Conservation (phyloP, 2,113 vertebrate species). For the Ramphastos sulfuratus region DNA sequence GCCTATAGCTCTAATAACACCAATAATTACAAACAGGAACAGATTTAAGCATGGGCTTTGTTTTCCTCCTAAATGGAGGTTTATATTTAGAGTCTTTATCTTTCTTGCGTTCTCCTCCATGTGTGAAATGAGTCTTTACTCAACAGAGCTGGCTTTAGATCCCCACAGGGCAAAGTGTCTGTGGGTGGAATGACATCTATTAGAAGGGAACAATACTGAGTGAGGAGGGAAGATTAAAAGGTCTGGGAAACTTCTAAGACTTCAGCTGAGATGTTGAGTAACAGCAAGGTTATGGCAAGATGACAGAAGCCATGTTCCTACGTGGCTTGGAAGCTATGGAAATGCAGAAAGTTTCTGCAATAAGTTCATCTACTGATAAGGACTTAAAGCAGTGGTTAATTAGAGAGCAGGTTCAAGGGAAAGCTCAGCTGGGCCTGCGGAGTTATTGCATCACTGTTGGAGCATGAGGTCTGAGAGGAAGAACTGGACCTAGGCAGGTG, state of each 20-base stretch:
- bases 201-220: not conserved
- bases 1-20: not conserved
- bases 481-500: not conserved
- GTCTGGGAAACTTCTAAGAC: slow-evolving; percentile 40
- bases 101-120: not conserved
- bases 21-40: slow-evolving; percentile 9
- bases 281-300: not conserved
- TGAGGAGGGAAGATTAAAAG: slow-evolving; percentile 34
- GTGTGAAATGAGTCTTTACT: slow-evolving; percentile 24
- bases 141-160: not conserved
- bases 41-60: not conserved
- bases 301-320: not conserved
- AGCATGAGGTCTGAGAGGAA: not conserved
- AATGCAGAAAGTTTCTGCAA: slow-evolving; percentile 29
- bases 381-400: slow-evolving; percentile 41
- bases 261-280: not conserved
- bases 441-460: not conserved
- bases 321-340: slow-evolving; percentile 35
- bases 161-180: not conserved
- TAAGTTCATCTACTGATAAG: slow-evolving; percentile 57
- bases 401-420: slow-evolving; percentile 42
- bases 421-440: not conserved
- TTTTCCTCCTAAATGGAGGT: not conserved
- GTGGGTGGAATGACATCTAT: not conserved
- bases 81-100: slow-evolving; percentile 9